Conservation (phyloP, 2,888 invertebrate species). For the Drosophila diplacantha region DNA sequence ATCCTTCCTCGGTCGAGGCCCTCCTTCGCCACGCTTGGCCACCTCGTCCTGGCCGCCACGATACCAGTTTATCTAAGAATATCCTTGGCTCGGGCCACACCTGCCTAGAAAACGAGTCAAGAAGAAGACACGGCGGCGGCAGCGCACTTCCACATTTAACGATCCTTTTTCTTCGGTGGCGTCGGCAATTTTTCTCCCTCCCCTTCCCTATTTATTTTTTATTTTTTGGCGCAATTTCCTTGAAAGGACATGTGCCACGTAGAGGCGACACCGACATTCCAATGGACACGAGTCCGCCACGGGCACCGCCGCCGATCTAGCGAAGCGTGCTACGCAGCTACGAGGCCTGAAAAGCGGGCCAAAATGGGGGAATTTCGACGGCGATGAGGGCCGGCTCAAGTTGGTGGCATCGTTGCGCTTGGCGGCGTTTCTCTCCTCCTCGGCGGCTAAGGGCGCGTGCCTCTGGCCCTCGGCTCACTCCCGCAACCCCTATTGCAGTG, state of each 20-base stretch:
- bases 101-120: constrained; percentile 64
- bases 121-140: constrained; percentile 63
- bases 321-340: constrained; percentile 51
- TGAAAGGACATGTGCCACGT: constrained; percentile 65
- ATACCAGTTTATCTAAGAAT: constrained; percentile 59
- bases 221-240: constrained; percentile 67
- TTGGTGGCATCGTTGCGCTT: constrained; percentile 62
- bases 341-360: constrained; percentile 38
- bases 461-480: background rate
- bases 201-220: constrained; percentile 16
- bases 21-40: constrained; percentile 50
- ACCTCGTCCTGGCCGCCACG: constrained; percentile 58
- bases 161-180: constrained; percentile 44
- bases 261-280: constrained; percentile 53
- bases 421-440: constrained; percentile 30
- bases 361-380: constrained; percentile 49
- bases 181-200: constrained; percentile 27
- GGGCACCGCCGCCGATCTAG: constrained; percentile 41
- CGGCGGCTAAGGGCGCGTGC: constrained; percentile 49
- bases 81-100: constrained; percentile 51
- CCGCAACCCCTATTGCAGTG: constrained; percentile 33
- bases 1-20: constrained; percentile 22
- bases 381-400: constrained; percentile 60
- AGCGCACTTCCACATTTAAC: constrained; percentile 61
- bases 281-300: constrained; percentile 67